Conservation (phyloP, 1,140 invertebrate genomes). For the Ostrea edulis region DNA sequence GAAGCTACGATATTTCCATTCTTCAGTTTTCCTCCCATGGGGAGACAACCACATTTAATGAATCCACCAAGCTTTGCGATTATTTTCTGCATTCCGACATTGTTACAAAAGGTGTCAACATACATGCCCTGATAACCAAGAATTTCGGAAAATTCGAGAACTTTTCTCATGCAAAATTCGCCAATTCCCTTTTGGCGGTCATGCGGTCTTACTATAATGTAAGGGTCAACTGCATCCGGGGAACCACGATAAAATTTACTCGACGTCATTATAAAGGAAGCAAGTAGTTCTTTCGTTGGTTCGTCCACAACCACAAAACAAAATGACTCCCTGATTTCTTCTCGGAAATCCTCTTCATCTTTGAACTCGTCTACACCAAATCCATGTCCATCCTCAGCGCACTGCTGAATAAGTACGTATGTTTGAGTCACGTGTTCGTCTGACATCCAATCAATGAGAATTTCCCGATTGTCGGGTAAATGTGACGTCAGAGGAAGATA, state of each 20-base stretch:
- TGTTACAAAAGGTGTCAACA: conserved; percentile 65
- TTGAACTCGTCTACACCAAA: conserved; percentile 67
- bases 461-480: conserved; percentile 56
- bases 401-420: conserved; percentile 59
- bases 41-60: conserved; percentile 60
- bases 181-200: conserved; percentile 64
- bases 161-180: conserved; percentile 59
- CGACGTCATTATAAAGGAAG: conserved; percentile 58
- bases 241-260: conserved; percentile 68
- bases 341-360: conserved; percentile 63
- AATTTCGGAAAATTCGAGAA: conserved; percentile 55
- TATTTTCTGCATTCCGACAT: conserved; percentile 64
- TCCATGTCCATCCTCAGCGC: conserved; percentile 58
- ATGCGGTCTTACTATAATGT: conserved; percentile 59
- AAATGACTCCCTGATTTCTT: conserved; percentile 59
- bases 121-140: conserved; percentile 66
- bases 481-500: conserved; percentile 55
- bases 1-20: conserved; percentile 60
- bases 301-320: conserved; percentile 58
- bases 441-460: conserved; percentile 59
- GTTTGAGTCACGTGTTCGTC: conserved; percentile 59
- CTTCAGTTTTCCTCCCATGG: conserved; percentile 61
- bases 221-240: conserved; percentile 58
- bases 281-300: conserved; percentile 58
- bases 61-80: conserved; percentile 63